Evolutionary conservation across 2,888 invertebrate genomes (phyloP), one percentile per base, ranked within the genome.

Genomic region (Amiota communis): DNA sequence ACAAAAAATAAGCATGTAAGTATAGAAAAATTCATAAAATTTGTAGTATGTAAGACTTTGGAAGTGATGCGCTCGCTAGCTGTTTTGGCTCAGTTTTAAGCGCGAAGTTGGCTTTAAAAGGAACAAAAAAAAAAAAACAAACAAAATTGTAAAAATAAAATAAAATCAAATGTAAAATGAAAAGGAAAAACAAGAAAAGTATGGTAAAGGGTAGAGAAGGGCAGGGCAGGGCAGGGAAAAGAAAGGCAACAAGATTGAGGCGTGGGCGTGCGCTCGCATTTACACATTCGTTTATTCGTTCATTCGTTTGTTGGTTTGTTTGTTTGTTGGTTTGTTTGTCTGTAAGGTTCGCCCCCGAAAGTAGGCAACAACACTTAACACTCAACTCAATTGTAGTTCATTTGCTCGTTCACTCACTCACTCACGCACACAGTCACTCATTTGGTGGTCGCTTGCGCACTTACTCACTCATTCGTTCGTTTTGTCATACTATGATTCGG

Each of bases 321-420:
- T 36, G 36, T 53, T 53, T n/a, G 12, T n/a, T 53, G 1, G n/a
- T 12, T 53, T 10, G 53, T 53, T 4, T 12, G n/a, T 59, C 2
- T n/a, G 36, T 36, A 23, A 57, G 72, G 75, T 72, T 59, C 75
- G 80, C 78, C 75, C 82, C 74, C 15, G 73, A 82, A 83, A 79
- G 82, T 79, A 79, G 81, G 78, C 77, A 82, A 83, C 77, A 78
- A 83, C 77, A 78, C 36, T 47, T 8, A 53, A 68, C 12, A n/a
- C 12, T 56, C 17, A 17, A 53, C 8, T 51, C 20, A 49, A 65
- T 72, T 56, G 36, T n/a, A 61, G 61, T 23, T 17, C 20, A 1
- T 20, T 61, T 9, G n/a, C 20, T 20, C 17, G 23, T 23, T 49
- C 8, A 47, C 57, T 15, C 47, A 57, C 57, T 49, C 57, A 46